Evolutionary conservation across 2,113 vertebrate genomes (phyloP), one percentile per base, ranked within the genome.

Genomic region (Machaerirhynchus nigripectus): DNA sequence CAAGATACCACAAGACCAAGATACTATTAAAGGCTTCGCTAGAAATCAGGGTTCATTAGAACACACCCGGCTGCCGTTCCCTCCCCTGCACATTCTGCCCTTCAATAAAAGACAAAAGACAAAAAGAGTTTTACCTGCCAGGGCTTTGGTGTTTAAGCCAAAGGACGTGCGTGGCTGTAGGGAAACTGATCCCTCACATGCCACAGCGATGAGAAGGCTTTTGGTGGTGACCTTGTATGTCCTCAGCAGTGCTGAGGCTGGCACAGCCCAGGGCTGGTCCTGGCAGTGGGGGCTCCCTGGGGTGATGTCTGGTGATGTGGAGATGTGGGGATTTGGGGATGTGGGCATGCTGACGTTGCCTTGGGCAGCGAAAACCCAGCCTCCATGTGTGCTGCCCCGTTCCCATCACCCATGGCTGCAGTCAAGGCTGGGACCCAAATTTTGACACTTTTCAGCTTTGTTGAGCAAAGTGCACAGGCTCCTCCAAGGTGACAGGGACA

Each of bases 11-110:
- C 77, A 87, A 87, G 93, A 84, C 74, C 1, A 4, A 87, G 57
- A 73, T 63, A 69, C 81, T 81, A 69, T 89, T 96, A 91, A 95
- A 87, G 80, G 92, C 96, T 97, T 97, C 94, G 87, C 95, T 95
- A 85, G 91, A 92, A 97, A 96, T 91, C 86, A 86, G 57, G 37
- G 52, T 89, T 94, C 81, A 81, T 92, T 92, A 95, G 70, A 89
- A 93, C 80, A 84, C 50, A 88, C 73, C 89, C 83, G 1, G 80
- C 94, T 91, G 76, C 83, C 2, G 4, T 83, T 86, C 91, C 95
- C 77, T 92, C 75, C 93, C 87, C 56, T 90, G n/a, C 15, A 31
- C 33, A 50, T 78, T 84, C 87, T 88, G 59, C 69, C 78, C 89
- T 71, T 90, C 89, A 74, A 73, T 65, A 85, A 91, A 90, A 96